Evolutionary conservation across 2,113 vertebrate genomes (phyloP).

Genomic region (Sorex araneus): DNA sequence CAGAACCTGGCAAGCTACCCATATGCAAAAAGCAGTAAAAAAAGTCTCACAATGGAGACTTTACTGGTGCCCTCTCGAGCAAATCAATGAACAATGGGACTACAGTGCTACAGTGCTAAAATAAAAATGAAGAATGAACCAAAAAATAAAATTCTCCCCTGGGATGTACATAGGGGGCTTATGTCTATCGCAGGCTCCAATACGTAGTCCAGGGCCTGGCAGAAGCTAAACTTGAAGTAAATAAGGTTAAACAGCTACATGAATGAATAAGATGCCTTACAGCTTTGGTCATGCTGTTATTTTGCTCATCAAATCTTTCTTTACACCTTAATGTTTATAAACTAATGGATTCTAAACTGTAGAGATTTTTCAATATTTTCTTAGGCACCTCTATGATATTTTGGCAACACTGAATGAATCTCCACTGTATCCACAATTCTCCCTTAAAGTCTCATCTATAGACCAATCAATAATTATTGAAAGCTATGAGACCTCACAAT

Average conservation of each 20-base stretch:
- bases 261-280: background rate
- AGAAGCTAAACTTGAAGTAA: background rate
- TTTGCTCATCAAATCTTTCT: slow-evolving; percentile 30
- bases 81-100: too few relatives aligned
- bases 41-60: too few relatives aligned
- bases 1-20: too few relatives aligned
- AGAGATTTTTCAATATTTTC: background rate
- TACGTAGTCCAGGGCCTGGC: background rate
- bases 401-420: slow-evolving; percentile 13
- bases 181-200: background rate
- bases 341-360: slow-evolving; percentile 26
- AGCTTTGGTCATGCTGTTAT: background rate
- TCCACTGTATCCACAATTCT: slow-evolving; percentile 40
- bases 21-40: too few relatives aligned
- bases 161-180: background rate
- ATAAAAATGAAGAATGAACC: too few relatives aligned
- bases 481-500: background rate
- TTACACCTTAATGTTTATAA: slow-evolving; percentile 33
- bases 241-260: background rate
- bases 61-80: too few relatives aligned
- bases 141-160: background rate
- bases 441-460: slow-evolving; percentile 9
- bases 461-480: slow-evolving; percentile 17
- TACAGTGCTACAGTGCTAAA: too few relatives aligned
- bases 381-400: background rate